These are phyloP conservation scores for Neodiprion pinetum DNA, from an alignment of 1,140 invertebrate genomes.

Conservation along the genomic window DNA sequence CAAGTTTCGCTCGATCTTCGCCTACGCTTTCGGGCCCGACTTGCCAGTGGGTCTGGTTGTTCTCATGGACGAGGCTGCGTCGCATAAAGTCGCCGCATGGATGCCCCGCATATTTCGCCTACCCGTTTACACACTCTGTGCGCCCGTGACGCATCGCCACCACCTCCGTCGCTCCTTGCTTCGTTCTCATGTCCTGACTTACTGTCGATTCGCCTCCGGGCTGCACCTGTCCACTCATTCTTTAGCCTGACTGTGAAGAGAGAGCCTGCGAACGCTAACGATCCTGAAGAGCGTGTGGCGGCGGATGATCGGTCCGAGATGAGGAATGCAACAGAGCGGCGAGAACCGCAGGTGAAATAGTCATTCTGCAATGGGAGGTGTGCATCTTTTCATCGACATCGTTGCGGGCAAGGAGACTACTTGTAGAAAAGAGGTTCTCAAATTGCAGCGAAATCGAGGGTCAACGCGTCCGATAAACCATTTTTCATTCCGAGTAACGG, in stretches of 20 bases:
- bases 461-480: no score
- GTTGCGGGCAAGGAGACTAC: no score
- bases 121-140: constrained; percentile 28
- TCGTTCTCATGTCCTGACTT: neutral
- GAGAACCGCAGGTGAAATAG: no score
- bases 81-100: constrained; percentile 40
- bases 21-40: constrained; percentile 43
- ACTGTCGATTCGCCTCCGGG: constrained; percentile 35
- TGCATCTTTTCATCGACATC: no score
- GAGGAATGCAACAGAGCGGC: no score
- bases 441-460: no score
- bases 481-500: no score
- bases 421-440: no score
- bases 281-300: constrained; percentile 28
- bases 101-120: constrained; percentile 58
- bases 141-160: constrained; percentile 10
- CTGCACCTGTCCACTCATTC: constrained; percentile 45
- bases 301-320: no score
- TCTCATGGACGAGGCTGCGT: constrained; percentile 43
- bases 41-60: constrained; percentile 53
- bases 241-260: neutral
- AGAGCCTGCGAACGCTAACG: constrained; percentile 31
- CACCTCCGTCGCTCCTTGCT: neutral
- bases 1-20: constrained; percentile 48
- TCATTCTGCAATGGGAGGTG: no score